Percentiles rank a stretch among this genome's conserved stretches.
phyloP scores from a whole-genome alignment of 2,888 invertebrate species.

The Hedychridium roseum region DNA sequence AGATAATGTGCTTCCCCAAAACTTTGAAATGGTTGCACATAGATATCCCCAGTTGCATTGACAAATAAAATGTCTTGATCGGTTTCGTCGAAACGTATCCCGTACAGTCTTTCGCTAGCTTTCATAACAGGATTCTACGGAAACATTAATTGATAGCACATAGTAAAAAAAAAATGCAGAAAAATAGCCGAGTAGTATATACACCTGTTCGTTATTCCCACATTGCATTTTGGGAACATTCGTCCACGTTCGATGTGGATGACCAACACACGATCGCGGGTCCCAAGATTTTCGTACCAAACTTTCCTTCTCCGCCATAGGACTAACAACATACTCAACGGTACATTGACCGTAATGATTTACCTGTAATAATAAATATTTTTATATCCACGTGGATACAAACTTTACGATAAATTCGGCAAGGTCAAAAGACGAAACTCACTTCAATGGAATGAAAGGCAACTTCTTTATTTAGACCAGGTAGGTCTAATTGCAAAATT shows the following conservation, averaged over 20 bases:
- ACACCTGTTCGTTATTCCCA: conserved; percentile 59
- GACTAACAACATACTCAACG: conserved; percentile 58
- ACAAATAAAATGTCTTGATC: conserved; percentile 49
- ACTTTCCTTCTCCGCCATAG: conserved; percentile 43
- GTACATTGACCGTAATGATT: conserved; percentile 62
- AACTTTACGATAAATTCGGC: too few relatives aligned
- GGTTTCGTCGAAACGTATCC: conserved; percentile 41
- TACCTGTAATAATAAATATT: conserved; percentile 37
- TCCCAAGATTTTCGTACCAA: conserved; percentile 60
- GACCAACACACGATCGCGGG: conserved; percentile 57
- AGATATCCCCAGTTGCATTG: conserved; percentile 59
- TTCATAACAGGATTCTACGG: conserved; percentile 59
- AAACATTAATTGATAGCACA: too few relatives aligned
- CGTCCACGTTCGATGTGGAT: conserved; percentile 54
- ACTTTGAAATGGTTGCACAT: conserved; percentile 63
- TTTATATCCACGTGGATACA: neutral
- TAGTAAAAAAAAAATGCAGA: too few relatives aligned
- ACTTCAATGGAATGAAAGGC: conserved; percentile 57
- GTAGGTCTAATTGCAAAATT: conserved; percentile 70
- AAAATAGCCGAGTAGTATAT: too few relatives aligned
- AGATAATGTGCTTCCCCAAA: conserved; percentile 62
- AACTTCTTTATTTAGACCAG: conserved; percentile 41
- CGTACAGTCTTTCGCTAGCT: conserved; percentile 62
- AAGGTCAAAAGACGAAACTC: too few relatives aligned
- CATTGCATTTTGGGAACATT: conserved; percentile 60